Base-by-base conservation (phyloP, 2,888 invertebrate genomes). In the Andrena bicolor region DNA sequence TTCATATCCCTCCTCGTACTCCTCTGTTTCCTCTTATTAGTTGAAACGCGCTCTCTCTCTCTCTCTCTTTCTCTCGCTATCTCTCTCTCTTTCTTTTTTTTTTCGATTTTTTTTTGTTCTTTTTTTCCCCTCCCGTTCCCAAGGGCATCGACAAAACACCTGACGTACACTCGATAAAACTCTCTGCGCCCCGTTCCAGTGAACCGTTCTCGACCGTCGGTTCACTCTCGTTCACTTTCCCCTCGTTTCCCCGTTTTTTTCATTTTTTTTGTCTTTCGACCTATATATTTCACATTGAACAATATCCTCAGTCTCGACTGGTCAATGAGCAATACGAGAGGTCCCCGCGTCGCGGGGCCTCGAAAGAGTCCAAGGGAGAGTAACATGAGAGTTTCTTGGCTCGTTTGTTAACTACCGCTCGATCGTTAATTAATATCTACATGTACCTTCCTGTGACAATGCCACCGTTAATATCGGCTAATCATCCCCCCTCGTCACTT, bases 261-360 rank as follows among this genome's bases (percentile, higher is more conserved):
- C 30, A 41, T 30, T 53, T 41, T 20, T 66, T 41, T 56, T 75
- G 41, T 53, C 71, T 23, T 81, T 68, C 80, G 60, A 73, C 35
- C 58, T 73, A 63, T 70, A 73, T 73, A 69, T 64, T 53, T 82
- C 82, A 75, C 80, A 75, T 80, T 73, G 76, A 81, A 82, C 82
- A 30, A 79, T 83, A 83, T 81, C 82, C 82, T 83, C 82, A 77
- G 81, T 83, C 82, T 83, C 77, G 82, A 77, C 82, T 65, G 76
- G 81, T 83, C 76, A 77, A 77, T 81, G 82, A 83, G 81, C 82
- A 83, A 83, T 81, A 70, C 68, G 16, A 30, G 73, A 61, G 82
- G 26, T 41, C 82, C 35, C 53, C 49, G 3, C 4, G 56, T 49
- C 53, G 26, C 69, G 51, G 58, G 69, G 32, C 23, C 71, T 64